These are phyloP conservation scores for Chloebia gouldiae DNA, from an alignment of 2,113 vertebrate genomes.

Conservation along the genomic window DNA sequence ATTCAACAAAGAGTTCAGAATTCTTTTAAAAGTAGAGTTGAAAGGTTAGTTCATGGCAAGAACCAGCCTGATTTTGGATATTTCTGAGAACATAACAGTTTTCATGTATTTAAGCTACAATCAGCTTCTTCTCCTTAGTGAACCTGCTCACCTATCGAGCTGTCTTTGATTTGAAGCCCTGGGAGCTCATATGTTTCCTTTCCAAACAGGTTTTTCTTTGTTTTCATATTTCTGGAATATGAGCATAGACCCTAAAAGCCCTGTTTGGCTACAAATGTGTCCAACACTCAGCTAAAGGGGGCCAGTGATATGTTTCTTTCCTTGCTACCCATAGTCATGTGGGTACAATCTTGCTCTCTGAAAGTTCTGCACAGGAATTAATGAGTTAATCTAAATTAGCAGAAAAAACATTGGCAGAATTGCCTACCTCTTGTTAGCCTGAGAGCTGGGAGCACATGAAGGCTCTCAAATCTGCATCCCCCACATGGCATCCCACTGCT, in stretches of 20 bases:
- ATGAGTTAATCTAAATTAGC: neutral
- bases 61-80: neutral
- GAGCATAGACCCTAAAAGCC: neutral
- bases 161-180: neutral
- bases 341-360: neutral
- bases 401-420: neutral
- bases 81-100: neutral
- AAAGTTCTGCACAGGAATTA: neutral
- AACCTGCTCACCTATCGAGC: neutral
- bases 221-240: neutral
- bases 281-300: neutral
- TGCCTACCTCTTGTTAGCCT: neutral
- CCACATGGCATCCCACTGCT: slow-evolving; percentile 38
- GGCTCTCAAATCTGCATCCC: slow-evolving; percentile 24
- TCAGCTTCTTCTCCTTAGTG: neutral
- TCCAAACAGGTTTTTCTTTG: neutral
- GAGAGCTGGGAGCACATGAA: neutral
- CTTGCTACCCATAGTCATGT: neutral
- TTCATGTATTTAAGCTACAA: neutral
- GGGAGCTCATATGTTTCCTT: neutral
- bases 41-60: neutral
- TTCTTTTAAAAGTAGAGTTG: neutral
- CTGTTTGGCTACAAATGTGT: neutral
- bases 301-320: neutral
- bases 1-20: neutral